These are phyloP conservation scores for Dysmachus trigonus DNA, from an alignment of 2,888 invertebrate genomes.

Conservation along the genomic window DNA sequence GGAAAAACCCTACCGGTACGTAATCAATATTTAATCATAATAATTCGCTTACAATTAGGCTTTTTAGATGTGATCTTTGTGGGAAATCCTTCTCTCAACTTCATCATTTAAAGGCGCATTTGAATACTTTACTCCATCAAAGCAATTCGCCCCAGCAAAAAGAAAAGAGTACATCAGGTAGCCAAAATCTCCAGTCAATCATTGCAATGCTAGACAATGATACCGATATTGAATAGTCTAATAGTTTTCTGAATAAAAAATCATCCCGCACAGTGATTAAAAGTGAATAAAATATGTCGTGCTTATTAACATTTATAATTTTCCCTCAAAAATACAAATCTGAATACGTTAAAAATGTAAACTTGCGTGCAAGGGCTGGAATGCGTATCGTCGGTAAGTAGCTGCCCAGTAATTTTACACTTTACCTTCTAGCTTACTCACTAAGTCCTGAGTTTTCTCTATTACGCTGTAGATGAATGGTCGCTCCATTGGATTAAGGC, in stretches of 20 bases:
- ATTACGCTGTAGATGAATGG: constrained; percentile 80
- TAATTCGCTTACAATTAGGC: neutral
- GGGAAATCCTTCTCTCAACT: constrained; percentile 59
- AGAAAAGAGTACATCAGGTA: neutral
- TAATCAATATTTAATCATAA: neutral
- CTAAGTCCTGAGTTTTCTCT: constrained; percentile 67
- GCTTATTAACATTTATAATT: constrained; percentile 10
- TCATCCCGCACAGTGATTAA: neutral
- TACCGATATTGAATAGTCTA: neutral
- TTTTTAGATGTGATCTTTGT: constrained; percentile 58
- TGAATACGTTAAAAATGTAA: neutral
- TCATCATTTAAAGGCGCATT: constrained; percentile 62
- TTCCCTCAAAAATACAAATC: constrained; percentile 30
- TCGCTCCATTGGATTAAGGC: constrained; percentile 78
- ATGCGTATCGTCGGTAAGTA: neutral
- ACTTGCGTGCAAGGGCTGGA: neutral
- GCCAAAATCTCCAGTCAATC: neutral
- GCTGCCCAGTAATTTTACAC: neutral
- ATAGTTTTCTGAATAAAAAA: neutral
- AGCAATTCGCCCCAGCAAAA: constrained; percentile 45
- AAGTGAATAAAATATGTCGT: neutral
- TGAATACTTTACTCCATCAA: constrained; percentile 60
- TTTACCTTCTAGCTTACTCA: constrained; percentile 16
- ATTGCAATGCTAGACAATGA: neutral
- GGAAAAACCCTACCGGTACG: constrained; percentile 60